Evolutionary conservation across 2,113 vertebrate species (phyloP), one percentile per base, ranked within the genome.

Genomic region (Baryphthengus martii): DNA sequence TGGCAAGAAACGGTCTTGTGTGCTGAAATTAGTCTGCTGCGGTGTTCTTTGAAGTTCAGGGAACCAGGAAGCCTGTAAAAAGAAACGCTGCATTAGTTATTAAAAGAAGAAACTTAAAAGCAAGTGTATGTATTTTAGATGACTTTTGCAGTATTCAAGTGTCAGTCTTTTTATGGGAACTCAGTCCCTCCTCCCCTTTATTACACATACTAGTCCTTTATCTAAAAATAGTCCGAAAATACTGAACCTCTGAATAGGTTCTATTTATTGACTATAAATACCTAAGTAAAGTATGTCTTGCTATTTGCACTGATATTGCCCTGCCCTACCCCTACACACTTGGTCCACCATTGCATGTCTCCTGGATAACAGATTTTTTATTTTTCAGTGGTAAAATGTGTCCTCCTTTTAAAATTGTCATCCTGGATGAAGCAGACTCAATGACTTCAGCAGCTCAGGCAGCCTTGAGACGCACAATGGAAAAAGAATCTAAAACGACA

Each of bases 381-480:
- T 93, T 85, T 94, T 95, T 61, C 91, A 99, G 99, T 83, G 99
- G 99, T 47, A 99, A 99, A 95, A 91, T 93, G 4, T 99, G 99
- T 97, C 99, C 99, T 80, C 99, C 99, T 29, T 99, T 99, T 97
- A 99, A 99, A 97, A 99, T 99, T 95, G 98, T 99, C 74, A 99
- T 99, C 92, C 96, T 99, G 97, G 99, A 99, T 90, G 99, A 99
- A 98, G 99, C 99, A 1, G 99, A 99, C 96, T 99, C 99, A 7
- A 99, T 99, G 99, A 99, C 99, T 6, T 97, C 96, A 18, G 98
- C 99, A 31, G 99, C 99, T 65, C 99, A 99, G 98, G 99, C 99
- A 11, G 99, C 99, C 63, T 98, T 99, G 76, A 98, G 99, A 35
- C 98, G 99, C 45, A 99, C 99, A n/a, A 99, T 99, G 99, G 99